Evolutionary conservation across 2,888 invertebrate genomes (phyloP).

Genomic region (Morpho helenor): DNA sequence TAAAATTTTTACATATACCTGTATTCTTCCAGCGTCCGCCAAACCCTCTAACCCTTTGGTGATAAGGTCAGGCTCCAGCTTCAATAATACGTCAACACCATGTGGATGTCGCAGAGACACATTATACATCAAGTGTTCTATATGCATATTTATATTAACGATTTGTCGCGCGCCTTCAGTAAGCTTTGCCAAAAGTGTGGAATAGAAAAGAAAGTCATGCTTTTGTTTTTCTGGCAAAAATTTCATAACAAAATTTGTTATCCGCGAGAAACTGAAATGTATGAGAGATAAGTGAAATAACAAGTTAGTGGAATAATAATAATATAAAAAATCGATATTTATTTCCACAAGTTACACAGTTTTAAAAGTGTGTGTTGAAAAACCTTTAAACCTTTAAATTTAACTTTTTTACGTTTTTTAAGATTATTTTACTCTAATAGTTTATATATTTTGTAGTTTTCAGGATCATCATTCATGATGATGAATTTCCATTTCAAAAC

Average conservation of each 20-base stretch:
- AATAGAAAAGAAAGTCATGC: conserved; percentile 58
- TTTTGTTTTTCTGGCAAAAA: conserved; percentile 49
- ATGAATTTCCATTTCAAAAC: too few species aligned
- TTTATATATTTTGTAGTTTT: too few species aligned
- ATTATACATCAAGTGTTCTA: conserved; percentile 62
- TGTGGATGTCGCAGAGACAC: conserved; percentile 56
- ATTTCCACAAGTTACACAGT: too few species aligned
- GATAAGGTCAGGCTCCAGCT: conserved; percentile 46
- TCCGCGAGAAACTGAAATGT: conserved; percentile 49
- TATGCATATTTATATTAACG: conserved; percentile 55
- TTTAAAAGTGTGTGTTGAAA: too few species aligned
- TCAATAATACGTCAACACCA: conserved; percentile 48
- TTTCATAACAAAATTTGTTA: conserved; percentile 51
- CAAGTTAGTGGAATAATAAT: too few species aligned
- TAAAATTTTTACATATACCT: conserved; percentile 40
- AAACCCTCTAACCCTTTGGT: conserved; percentile 61
- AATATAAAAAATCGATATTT: too few species aligned
- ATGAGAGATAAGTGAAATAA: background rate
- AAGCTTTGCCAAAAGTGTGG: conserved; percentile 60
- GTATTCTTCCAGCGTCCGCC: conserved; percentile 62
- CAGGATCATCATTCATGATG: too few species aligned
- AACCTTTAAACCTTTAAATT: too few species aligned
- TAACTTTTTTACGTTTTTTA: too few species aligned
- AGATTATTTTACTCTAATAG: too few species aligned
- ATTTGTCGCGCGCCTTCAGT: conserved; percentile 57